Conservation (phyloP, 2,888 invertebrate species). For the Heliconius charithonia region DNA sequence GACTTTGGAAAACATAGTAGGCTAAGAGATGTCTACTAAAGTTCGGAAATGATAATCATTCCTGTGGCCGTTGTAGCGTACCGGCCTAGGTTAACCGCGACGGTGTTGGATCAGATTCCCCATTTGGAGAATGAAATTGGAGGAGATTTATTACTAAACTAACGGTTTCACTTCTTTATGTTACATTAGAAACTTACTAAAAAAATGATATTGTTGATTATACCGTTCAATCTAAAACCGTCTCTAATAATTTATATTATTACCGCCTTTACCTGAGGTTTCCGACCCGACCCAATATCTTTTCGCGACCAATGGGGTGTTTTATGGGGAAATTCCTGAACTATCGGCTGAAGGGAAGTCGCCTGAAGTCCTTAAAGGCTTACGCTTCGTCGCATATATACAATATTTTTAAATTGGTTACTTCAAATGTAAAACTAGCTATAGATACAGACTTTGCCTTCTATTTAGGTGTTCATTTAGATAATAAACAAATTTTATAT, state of each 20-base stretch:
- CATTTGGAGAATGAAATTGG: too few species aligned
- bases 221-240: background rate
- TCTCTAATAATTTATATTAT: conserved; percentile 5
- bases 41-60: too few species aligned
- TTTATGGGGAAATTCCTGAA: conserved; percentile 42
- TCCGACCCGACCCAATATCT: conserved; percentile 32
- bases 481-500: too few species aligned
- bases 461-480: too few species aligned
- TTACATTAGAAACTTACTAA: too few species aligned
- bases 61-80: too few species aligned
- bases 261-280: conserved; percentile 8
- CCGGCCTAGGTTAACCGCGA: too few species aligned
- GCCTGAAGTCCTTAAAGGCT: conserved; percentile 7
- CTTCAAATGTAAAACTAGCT: background rate
- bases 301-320: conserved; percentile 43
- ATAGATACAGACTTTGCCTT: background rate
- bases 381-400: conserved; percentile 19
- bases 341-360: conserved; percentile 24
- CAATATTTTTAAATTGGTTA: conserved; percentile 16
- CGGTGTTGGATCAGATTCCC: too few species aligned
- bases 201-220: background rate
- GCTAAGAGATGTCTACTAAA: too few species aligned
- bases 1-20: too few species aligned
- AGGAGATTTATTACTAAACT: too few species aligned
- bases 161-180: too few species aligned